Evolutionary conservation across 2,888 invertebrate genomes (phyloP).

Genomic region (Eurytoma adleriae): DNA sequence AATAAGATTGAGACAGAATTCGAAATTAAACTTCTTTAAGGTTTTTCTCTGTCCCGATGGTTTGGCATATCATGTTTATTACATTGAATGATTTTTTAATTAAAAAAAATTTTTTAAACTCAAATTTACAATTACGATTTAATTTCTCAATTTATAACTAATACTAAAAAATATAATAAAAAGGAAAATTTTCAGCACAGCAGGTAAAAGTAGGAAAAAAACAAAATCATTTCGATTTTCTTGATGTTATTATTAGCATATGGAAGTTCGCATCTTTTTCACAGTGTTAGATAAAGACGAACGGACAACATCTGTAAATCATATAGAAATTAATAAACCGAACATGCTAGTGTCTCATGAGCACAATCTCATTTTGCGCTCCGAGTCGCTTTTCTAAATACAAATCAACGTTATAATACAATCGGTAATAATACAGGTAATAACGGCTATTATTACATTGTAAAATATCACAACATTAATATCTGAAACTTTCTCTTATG

Average conservation of each 20-base stretch:
- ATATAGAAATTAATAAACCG: slow-evolving; percentile 59
- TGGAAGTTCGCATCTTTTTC: slow-evolving; percentile 71
- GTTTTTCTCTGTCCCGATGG: no score
- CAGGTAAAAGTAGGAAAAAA: slow-evolving; percentile 4
- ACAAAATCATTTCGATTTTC: slow-evolving; percentile 51
- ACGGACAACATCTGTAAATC: slow-evolving; percentile 68
- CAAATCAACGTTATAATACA: slow-evolving; percentile 67
- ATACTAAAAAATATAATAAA: not conserved
- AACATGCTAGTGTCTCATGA: slow-evolving; percentile 45
- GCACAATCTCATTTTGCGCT: slow-evolving; percentile 19
- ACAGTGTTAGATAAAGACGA: slow-evolving; percentile 67
- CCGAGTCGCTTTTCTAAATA: slow-evolving; percentile 55
- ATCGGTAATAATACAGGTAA: slow-evolving; percentile 73
- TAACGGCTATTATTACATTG: slow-evolving; percentile 70
- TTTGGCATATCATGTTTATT: not conserved
- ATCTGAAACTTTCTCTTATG: slow-evolving; percentile 67
- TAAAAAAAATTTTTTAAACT: not conserved
- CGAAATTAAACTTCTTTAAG: no score
- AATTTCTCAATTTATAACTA: no score
- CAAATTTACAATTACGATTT: no score
- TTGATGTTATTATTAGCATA: slow-evolving; percentile 74
- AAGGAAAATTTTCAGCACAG: not conserved
- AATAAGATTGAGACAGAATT: no score
- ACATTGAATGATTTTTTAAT: not conserved
- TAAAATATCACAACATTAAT: slow-evolving; percentile 75